These are phyloP conservation scores for Hybognathus amarus DNA, from an alignment of 2,797 vertebrate genomes.

Conservation along the genomic window DNA sequence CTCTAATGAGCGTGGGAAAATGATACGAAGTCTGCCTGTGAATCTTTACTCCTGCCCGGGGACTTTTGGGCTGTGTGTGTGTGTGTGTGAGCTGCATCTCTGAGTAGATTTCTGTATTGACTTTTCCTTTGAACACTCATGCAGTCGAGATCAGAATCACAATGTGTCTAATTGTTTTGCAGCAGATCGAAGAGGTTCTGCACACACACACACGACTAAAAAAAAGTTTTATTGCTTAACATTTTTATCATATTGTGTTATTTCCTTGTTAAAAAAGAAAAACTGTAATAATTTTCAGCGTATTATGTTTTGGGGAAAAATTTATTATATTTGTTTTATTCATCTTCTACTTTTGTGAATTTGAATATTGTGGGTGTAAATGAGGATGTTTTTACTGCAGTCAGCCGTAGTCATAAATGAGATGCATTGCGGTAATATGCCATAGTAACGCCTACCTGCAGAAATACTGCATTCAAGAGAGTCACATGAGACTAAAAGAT, in stretches of 20 bases:
- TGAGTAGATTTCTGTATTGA: constrained; percentile 70
- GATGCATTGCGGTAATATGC: neutral
- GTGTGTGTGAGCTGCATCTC: constrained; percentile 64
- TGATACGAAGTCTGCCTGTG: constrained; percentile 61
- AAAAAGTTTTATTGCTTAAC: neutral
- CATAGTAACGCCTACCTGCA: neutral
- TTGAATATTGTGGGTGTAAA: neutral
- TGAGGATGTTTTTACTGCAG: constrained; percentile 4
- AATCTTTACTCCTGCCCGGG: constrained; percentile 67
- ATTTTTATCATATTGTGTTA: neutral
- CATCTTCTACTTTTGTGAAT: neutral
- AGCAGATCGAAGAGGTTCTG: constrained; percentile 44
- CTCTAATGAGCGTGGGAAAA: constrained; percentile 69
- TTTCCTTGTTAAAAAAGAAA: neutral
- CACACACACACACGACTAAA: neutral
- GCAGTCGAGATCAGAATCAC: constrained; percentile 71
- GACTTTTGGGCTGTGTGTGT: constrained; percentile 46
- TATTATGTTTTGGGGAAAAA: neutral
- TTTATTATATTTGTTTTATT: neutral
- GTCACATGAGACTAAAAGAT: neutral
- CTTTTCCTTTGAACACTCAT: constrained; percentile 72
- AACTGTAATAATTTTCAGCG: neutral
- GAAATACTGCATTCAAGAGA: constrained; percentile 2
- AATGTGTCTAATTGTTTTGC: constrained; percentile 74
- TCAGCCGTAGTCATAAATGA: constrained; percentile 13